Evolutionary conservation across 2,113 vertebrate species (phyloP).

Genomic region (Colius striatus): DNA sequence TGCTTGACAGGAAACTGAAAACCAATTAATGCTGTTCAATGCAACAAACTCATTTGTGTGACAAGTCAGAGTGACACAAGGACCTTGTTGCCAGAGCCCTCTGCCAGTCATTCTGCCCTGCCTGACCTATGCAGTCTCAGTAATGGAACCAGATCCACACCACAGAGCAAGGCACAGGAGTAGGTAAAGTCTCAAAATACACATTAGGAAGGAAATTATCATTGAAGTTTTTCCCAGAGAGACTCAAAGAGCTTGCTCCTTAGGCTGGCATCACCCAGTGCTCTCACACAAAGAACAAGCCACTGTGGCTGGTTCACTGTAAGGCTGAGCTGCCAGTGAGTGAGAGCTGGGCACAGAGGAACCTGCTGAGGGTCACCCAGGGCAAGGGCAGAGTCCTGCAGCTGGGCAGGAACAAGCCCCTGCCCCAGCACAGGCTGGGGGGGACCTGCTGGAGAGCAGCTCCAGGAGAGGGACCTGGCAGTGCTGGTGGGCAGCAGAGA

Average conservation of each 20-base stretch:
- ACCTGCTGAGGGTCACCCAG: too few species aligned
- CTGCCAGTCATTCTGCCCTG: neutral
- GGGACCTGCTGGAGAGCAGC: too few species aligned
- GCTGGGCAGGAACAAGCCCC: too few species aligned
- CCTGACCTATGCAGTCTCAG: neutral
- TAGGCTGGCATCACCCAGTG: neutral
- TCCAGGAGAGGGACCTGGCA: too few species aligned
- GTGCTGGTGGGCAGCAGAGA: too few species aligned
- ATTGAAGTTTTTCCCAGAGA: neutral
- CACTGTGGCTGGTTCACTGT: too few species aligned
- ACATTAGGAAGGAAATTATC: neutral
- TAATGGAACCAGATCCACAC: neutral
- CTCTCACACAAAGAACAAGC: neutral
- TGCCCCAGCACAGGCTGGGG: too few species aligned
- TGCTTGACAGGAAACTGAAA: neutral
- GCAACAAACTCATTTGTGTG: neutral
- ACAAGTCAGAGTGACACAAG: neutral
- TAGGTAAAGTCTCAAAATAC: neutral
- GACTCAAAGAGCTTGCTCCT: neutral
- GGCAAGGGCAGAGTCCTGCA: too few species aligned
- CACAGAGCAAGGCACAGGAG: accelerated
- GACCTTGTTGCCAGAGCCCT: neutral
- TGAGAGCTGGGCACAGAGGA: too few species aligned
- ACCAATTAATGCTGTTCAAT: neutral
- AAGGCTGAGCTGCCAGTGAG: too few species aligned